These are phyloP conservation scores for Ips nitidus DNA, from an alignment of 1,140 invertebrate species.

Conservation along the genomic window DNA sequence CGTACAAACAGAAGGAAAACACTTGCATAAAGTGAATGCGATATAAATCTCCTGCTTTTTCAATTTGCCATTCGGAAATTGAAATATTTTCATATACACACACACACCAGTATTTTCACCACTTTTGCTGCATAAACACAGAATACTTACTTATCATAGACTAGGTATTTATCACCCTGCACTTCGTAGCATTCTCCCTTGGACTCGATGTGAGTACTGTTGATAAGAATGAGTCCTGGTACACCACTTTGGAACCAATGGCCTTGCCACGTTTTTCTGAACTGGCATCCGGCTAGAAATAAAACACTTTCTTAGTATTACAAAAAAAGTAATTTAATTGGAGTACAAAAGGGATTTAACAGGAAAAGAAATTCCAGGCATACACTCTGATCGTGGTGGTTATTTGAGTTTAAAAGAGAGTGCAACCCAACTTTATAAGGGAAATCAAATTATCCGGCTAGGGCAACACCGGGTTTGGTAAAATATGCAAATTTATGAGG, in stretches of 20 bases:
- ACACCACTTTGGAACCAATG: conserved; percentile 77
- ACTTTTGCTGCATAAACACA: background rate
- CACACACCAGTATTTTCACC: background rate
- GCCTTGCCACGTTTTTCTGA: conserved; percentile 72
- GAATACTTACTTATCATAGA: conserved; percentile 70
- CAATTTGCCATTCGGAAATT: conserved; percentile 6
- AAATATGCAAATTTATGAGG: conserved; percentile 27
- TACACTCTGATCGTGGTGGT: too few relatives aligned
- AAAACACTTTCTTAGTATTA: conserved; percentile 9
- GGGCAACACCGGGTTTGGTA: conserved; percentile 2
- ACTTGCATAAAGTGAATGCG: too few relatives aligned
- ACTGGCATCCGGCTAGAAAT: conserved; percentile 65
- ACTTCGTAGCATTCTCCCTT: conserved; percentile 74
- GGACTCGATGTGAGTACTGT: conserved; percentile 68
- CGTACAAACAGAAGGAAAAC: too few relatives aligned
- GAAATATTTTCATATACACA: conserved; percentile 28
- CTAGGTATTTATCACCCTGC: conserved; percentile 72
- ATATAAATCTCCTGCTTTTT: too few relatives aligned
- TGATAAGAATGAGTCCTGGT: conserved; percentile 65
- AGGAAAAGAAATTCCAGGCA: too few relatives aligned
- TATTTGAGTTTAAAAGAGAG: too few relatives aligned
- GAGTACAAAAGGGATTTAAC: too few relatives aligned
- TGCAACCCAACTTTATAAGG: too few relatives aligned
- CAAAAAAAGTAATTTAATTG: too few relatives aligned
- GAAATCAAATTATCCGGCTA: too few relatives aligned